A percentile compares a stretch with the other conserved stretches of the same genome.
Conservation (phyloP, 2,797 vertebrate genomes). For the Semaprochilodus insignis region DNA sequence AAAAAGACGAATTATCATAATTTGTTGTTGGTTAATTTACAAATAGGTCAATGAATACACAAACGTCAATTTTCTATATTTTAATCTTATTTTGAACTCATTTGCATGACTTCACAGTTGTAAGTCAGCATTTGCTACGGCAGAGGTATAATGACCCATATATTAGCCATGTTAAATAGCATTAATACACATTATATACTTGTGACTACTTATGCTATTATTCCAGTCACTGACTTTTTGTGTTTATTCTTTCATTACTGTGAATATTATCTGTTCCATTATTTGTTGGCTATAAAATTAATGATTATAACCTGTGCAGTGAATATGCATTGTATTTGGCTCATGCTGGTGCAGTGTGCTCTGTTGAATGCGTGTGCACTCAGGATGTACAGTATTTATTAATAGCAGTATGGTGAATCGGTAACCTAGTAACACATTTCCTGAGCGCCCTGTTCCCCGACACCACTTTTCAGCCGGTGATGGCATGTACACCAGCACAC, state of each 20-base stretch:
- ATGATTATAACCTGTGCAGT: neutral
- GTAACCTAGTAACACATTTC: slow-evolving; percentile 51
- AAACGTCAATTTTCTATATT: too few relatives aligned
- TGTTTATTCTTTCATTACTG: neutral
- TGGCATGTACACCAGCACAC: slow-evolving; percentile 45
- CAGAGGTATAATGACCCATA: too few relatives aligned
- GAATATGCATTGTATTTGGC: neutral
- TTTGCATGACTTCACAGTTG: too few relatives aligned
- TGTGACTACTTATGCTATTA: too few relatives aligned
- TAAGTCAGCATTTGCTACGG: too few relatives aligned
- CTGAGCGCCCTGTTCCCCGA: slow-evolving; percentile 9
- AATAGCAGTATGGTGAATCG: slow-evolving; percentile 31
- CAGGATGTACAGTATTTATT: slow-evolving; percentile 26
- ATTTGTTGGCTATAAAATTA: neutral
- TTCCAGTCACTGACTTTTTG: too few relatives aligned
- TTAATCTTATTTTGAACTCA: too few relatives aligned
- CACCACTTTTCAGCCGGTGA: slow-evolving; percentile 20
- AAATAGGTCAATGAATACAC: too few relatives aligned
- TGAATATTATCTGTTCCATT: neutral
- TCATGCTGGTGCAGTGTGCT: neutral
- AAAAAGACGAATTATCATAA: too few relatives aligned
- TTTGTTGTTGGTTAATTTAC: too few relatives aligned
- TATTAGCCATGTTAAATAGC: too few relatives aligned
- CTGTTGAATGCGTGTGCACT: neutral
- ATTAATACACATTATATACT: too few relatives aligned